A percentile compares a stretch with the other conserved stretches of the same genome.
These are phyloP conservation scores for Petroica traversi DNA, from an alignment of 2,113 vertebrate species.

Conservation along the genomic window DNA sequence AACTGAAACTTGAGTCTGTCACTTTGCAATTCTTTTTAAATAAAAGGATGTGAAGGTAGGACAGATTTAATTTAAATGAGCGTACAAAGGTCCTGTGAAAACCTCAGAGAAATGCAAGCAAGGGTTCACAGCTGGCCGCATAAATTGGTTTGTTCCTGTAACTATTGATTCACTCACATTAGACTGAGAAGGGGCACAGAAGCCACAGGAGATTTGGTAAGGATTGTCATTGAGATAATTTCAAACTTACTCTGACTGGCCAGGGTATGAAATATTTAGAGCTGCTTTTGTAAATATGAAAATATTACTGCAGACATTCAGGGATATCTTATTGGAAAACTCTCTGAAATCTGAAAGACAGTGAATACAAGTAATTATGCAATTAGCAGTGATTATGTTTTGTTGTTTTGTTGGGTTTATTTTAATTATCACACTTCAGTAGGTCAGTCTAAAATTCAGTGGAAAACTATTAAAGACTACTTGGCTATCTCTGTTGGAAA, in stretches of 20 bases:
- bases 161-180: background rate
- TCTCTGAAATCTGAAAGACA: background rate
- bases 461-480: background rate
- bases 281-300: background rate
- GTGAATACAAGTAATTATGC: background rate
- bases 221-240: background rate
- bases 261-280: background rate
- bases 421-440: accelerated
- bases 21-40: background rate
- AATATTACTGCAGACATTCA: background rate
- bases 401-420: background rate
- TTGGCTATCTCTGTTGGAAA: background rate
- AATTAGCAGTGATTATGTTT: accelerated
- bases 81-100: background rate
- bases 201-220: background rate
- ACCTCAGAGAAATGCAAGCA: background rate
- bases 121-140: background rate
- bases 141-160: background rate
- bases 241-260: background rate
- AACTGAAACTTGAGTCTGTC: background rate
- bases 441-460: background rate
- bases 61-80: background rate
- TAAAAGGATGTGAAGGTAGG: accelerated
- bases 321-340: background rate
- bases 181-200: background rate